Percentiles rank a stretch among this genome's conserved stretches.
Conservation (phyloP, 2,888 invertebrate species). For the Boloria euphrosyne region DNA sequence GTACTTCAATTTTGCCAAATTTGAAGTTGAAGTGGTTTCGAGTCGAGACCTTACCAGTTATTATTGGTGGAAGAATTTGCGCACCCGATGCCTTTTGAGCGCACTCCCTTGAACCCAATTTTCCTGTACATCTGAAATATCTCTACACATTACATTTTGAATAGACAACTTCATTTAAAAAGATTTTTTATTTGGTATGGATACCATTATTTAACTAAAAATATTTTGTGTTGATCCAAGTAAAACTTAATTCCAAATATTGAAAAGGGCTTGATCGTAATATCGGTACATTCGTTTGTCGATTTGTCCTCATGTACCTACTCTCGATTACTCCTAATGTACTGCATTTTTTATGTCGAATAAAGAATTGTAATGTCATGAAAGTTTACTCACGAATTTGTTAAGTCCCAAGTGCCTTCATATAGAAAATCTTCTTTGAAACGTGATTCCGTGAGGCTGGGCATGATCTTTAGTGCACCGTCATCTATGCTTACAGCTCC, state of each 20-base stretch:
- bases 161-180: too few relatives aligned
- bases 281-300: too few relatives aligned
- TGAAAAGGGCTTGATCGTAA: too few relatives aligned
- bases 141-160: too few relatives aligned
- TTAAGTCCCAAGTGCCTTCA: constrained; percentile 61
- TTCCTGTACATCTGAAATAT: constrained; percentile 74
- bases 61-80: constrained; percentile 86
- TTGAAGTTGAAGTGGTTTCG: constrained; percentile 85
- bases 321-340: too few relatives aligned
- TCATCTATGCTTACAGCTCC: constrained; percentile 78
- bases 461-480: constrained; percentile 83
- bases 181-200: too few relatives aligned
- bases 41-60: constrained; percentile 85
- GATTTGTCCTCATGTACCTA: too few relatives aligned
- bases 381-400: constrained; percentile 51
- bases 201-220: background rate
- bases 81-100: constrained; percentile 69
- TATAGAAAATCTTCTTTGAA: constrained; percentile 74
- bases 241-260: too few relatives aligned
- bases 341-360: background rate
- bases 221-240: too few relatives aligned
- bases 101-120: constrained; percentile 71
- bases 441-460: constrained; percentile 75
- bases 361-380: background rate
- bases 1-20: constrained; percentile 86